Evolutionary conservation across 2,113 vertebrate genomes (phyloP).

Genomic region (Entomyzon cyanotis): DNA sequence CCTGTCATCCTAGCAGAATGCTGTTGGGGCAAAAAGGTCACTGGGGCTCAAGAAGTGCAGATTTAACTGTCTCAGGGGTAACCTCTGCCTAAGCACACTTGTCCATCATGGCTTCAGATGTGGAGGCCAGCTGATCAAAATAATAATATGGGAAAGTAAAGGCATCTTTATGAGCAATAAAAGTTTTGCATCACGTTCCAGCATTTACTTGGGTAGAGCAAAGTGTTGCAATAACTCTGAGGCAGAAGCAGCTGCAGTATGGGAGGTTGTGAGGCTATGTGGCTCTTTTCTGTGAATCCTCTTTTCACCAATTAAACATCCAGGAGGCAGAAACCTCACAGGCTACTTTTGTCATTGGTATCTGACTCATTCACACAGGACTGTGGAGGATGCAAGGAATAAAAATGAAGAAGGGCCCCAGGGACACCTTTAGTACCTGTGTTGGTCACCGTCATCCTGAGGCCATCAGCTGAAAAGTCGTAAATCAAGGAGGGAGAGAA

Average conservation of each 20-base stretch:
- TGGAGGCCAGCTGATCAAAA: background rate
- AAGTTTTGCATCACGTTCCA: rapidly evolving
- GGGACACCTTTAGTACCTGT: background rate
- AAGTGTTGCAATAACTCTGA: background rate
- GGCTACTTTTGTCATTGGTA: background rate
- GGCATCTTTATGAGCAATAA: background rate
- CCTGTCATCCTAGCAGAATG: background rate
- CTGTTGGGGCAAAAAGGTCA: background rate
- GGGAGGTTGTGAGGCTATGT: background rate
- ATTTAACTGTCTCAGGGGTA: background rate
- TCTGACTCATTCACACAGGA: background rate
- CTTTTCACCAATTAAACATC: background rate
- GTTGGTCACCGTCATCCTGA: background rate
- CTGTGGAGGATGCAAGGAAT: background rate
- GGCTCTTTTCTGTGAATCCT: background rate
- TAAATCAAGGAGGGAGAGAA: background rate
- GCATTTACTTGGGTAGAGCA: background rate
- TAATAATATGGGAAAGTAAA: background rate
- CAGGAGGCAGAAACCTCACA: background rate
- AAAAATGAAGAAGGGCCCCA: background rate
- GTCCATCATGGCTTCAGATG: background rate
- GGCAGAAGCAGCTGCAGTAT: background rate
- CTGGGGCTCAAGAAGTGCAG: background rate
- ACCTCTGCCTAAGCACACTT: background rate
- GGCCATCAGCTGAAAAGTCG: background rate